A percentile compares a stretch with the other conserved stretches of the same genome.
phyloP scores from a whole-genome alignment of 1,140 invertebrate species.

The Leptoteleia sp. region DNA sequence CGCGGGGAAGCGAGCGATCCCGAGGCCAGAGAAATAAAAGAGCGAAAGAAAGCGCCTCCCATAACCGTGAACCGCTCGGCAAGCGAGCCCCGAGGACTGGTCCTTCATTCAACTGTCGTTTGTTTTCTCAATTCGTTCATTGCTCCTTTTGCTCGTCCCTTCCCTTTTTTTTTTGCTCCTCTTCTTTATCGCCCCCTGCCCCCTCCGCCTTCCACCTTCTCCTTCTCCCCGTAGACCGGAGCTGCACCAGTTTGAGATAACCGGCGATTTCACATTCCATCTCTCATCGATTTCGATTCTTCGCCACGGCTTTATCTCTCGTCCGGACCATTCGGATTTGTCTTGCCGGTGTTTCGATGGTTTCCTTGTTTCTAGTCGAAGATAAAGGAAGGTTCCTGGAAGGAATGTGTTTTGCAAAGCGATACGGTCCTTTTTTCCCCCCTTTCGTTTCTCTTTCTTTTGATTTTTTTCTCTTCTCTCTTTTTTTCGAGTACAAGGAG shows the following conservation, averaged over 20 bases:
- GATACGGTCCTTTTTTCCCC: no score
- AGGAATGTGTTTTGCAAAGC: no score
- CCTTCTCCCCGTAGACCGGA: background rate
- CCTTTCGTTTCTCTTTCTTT: no score
- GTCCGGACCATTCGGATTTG: slow-evolving; percentile 17
- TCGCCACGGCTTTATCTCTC: slow-evolving; percentile 29
- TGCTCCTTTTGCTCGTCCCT: slow-evolving; percentile 27
- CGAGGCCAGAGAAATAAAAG: slow-evolving; percentile 61
- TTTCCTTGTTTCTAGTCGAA: no score
- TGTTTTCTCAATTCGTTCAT: slow-evolving; percentile 65
- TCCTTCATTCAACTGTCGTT: slow-evolving; percentile 70
- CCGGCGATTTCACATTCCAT: slow-evolving; percentile 44
- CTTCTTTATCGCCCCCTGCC: slow-evolving; percentile 1
- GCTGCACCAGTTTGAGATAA: slow-evolving; percentile 51
- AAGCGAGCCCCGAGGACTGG: slow-evolving; percentile 52
- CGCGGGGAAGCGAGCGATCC: slow-evolving; percentile 25
- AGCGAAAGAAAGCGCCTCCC: slow-evolving; percentile 56
- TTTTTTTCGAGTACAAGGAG: no score
- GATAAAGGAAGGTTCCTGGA: slow-evolving; percentile 9
- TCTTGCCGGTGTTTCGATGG: slow-evolving; percentile 38
- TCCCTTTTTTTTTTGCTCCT: slow-evolving; percentile 13
- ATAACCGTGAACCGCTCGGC: slow-evolving; percentile 51
- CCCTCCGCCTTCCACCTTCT: no score
- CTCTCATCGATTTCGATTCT: slow-evolving; percentile 52
- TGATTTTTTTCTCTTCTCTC: no score